A percentile compares a stretch with the other conserved stretches of the same genome.
Conservation (phyloP, 2,797 vertebrate genomes). For the Cercopithecus diana region DNA sequence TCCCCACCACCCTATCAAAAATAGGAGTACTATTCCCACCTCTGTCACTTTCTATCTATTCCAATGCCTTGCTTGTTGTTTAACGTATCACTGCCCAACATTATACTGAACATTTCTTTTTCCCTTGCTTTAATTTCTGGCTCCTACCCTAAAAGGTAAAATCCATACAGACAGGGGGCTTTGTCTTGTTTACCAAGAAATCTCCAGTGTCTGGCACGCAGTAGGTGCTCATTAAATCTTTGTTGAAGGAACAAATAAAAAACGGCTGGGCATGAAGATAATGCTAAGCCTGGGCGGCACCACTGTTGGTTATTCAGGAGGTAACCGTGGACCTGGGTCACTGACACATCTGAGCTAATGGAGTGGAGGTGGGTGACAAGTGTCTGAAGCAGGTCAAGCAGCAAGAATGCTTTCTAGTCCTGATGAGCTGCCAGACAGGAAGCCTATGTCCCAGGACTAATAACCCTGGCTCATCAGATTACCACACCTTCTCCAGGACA, state of each 20-base stretch:
- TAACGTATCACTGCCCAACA: neutral
- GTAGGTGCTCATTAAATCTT: neutral
- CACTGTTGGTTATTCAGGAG: neutral
- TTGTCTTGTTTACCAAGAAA: neutral
- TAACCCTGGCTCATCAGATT: neutral
- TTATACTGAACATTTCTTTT: neutral
- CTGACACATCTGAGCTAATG: neutral
- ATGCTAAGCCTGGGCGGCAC: neutral
- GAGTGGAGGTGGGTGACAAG: neutral
- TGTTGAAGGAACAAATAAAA: neutral
- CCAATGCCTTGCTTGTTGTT: neutral
- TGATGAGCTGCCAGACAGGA: neutral
- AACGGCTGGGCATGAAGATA: neutral
- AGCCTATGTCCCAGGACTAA: neutral
- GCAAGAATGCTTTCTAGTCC: neutral
- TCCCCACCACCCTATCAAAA: neutral
- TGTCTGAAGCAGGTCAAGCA: neutral
- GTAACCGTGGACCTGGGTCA: neutral
- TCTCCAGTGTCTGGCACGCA: neutral
- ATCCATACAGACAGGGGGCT: neutral
- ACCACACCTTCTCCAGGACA: neutral
- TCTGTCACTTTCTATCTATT: neutral
- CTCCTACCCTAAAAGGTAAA: neutral
- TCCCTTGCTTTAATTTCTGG: neutral
- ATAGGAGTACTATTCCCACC: neutral